Conservation (phyloP, 2,113 vertebrate genomes). For the Egretta garzetta region DNA sequence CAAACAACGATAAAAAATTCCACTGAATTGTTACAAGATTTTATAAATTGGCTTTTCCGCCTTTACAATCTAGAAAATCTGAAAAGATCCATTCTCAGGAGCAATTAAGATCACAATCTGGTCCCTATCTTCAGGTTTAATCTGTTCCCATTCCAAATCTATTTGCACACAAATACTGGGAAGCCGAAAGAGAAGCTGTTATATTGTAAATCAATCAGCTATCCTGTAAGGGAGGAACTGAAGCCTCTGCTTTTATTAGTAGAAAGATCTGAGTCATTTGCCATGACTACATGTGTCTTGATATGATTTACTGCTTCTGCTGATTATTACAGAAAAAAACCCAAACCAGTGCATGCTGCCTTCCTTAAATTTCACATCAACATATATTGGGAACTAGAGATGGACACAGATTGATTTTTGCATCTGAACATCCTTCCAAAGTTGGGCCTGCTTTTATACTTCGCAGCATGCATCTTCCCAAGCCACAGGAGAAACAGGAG, state of each 20-base stretch:
- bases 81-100: conserved; percentile 30
- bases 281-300: conserved; percentile 37
- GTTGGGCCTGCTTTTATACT: background rate
- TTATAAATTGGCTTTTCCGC: conserved; percentile 42
- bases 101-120: conserved; percentile 53
- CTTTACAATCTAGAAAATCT: conserved; percentile 16
- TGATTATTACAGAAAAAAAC: background rate
- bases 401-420: background rate
- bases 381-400: background rate
- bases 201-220: conserved; percentile 57
- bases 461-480: background rate
- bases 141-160: conserved; percentile 39
- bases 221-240: conserved; percentile 40
- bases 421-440: background rate
- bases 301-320: conserved; percentile 42
- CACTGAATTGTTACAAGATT: conserved; percentile 10
- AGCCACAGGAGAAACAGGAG: background rate
- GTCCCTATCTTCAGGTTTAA: conserved; percentile 18
- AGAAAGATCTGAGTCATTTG: conserved; percentile 53
- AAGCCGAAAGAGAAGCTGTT: conserved; percentile 55
- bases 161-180: conserved; percentile 40
- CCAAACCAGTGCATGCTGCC: background rate
- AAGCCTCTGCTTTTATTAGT: conserved; percentile 45
- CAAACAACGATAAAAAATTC: conserved; percentile 5
- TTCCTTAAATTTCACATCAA: background rate